Evolutionary conservation across 2,888 invertebrate genomes (phyloP).

Genomic region (Timema podura): DNA sequence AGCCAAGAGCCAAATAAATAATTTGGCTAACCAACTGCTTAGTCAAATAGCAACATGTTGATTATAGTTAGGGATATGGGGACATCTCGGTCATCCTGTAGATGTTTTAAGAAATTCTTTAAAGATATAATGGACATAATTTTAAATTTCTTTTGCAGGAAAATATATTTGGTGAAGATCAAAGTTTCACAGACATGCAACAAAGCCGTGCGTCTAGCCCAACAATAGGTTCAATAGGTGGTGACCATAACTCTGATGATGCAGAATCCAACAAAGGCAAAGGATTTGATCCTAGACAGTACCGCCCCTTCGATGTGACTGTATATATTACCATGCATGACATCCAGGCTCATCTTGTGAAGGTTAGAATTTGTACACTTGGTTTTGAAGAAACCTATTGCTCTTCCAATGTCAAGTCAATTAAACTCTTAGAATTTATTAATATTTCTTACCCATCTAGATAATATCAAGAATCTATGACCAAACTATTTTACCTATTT

Average conservation of each 20-base stretch:
- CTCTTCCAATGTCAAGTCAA: too few relatives aligned
- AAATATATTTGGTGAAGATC: constrained; percentile 96
- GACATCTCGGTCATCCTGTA: too few relatives aligned
- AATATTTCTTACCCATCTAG: not conserved
- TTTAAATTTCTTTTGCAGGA: constrained; percentile 52
- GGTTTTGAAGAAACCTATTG: not conserved
- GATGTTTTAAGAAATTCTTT: too few relatives aligned
- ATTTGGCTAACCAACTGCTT: too few relatives aligned
- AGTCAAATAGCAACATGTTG: too few relatives aligned
- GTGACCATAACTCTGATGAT: constrained; percentile 44
- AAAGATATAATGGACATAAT: too few relatives aligned
- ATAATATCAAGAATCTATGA: not conserved
- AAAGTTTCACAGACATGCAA: constrained; percentile 90
- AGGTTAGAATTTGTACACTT: constrained; percentile 48
- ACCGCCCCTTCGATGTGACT: constrained; percentile 85
- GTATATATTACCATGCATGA: constrained; percentile 93
- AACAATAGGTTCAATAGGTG: constrained; percentile 26
- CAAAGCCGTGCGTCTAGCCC: constrained; percentile 41
- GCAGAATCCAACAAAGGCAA: constrained; percentile 30
- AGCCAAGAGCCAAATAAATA: too few relatives aligned
- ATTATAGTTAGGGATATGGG: too few relatives aligned
- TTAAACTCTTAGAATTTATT: too few relatives aligned
- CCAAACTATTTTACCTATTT: too few relatives aligned
- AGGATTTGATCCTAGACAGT: constrained; percentile 70
- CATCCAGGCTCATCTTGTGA: constrained; percentile 89